phyloP scores from a whole-genome alignment of 2,113 vertebrate genomes.

The Sciurus niger region DNA sequence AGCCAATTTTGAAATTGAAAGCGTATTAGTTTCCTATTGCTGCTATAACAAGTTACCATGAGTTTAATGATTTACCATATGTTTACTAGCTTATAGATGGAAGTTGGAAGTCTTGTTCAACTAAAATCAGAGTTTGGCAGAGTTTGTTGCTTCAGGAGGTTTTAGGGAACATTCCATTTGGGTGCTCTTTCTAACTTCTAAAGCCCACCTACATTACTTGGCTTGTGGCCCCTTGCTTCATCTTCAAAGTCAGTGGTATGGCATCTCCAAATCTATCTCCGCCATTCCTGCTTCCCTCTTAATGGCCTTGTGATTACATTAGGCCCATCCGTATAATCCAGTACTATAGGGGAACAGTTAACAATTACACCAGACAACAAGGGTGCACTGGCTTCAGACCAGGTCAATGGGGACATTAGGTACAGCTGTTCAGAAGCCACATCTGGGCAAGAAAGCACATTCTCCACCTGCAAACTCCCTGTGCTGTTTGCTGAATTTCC shows the following conservation, averaged over 20 bases:
- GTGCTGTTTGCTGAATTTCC: background rate
- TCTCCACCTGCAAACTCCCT: background rate
- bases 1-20: conserved; percentile 28
- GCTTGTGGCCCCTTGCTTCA: background rate
- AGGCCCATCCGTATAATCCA: background rate
- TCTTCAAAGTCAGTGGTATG: background rate
- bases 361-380: background rate
- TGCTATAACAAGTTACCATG: background rate
- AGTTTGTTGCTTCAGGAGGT: background rate
- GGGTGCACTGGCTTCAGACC: background rate
- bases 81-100: background rate
- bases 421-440: background rate
- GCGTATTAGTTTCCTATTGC: background rate
- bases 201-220: background rate
- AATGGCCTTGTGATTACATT: background rate
- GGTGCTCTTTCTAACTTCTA: background rate
- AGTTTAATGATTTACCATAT: background rate
- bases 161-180: background rate
- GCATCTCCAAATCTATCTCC: background rate
- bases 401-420: fast-evolving
- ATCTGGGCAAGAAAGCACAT: background rate
- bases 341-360: background rate
- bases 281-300: background rate
- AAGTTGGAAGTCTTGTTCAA: background rate
- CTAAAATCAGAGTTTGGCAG: background rate